Evolutionary conservation across 2,797 vertebrate genomes (phyloP).

Genomic region (Pogoniulus pusillus): DNA sequence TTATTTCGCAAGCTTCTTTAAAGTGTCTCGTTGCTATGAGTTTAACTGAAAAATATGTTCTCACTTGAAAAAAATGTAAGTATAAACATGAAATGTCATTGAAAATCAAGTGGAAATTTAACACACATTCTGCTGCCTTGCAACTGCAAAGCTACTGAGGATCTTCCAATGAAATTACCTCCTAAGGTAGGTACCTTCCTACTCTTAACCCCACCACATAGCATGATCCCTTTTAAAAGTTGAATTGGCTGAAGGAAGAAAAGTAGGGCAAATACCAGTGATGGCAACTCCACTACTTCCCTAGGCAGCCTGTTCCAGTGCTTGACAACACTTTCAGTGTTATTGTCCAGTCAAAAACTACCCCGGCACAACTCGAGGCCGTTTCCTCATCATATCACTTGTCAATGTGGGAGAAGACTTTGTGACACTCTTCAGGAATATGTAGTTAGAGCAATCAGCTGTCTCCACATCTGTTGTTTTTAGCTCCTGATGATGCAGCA

Average conservation of each 20-base stretch:
- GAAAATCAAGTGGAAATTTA: conserved; percentile 24
- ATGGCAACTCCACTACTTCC: no score
- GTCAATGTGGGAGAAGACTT: neutral
- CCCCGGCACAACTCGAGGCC: neutral
- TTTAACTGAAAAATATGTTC: conserved; percentile 15
- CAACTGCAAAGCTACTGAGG: neutral
- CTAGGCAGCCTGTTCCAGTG: no score
- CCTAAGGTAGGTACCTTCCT: fast-evolving
- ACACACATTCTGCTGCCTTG: neutral
- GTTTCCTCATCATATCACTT: neutral
- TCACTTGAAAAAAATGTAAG: conserved; percentile 43
- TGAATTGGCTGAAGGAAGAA: neutral
- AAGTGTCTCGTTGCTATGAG: conserved; percentile 55
- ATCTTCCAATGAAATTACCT: neutral
- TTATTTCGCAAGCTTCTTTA: conserved; percentile 53
- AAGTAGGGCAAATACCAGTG: neutral
- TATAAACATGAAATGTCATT: conserved; percentile 32
- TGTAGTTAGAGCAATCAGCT: neutral
- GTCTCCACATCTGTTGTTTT: neutral
- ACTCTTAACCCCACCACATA: neutral
- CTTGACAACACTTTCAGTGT: no score
- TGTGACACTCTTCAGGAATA: neutral
- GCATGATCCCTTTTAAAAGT: neutral
- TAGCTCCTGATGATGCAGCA: neutral
- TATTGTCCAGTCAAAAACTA: no score